Evolutionary conservation across 2,113 vertebrate species (phyloP), one percentile per base, ranked within the genome.

Genomic region (Vombatus ursinus): DNA sequence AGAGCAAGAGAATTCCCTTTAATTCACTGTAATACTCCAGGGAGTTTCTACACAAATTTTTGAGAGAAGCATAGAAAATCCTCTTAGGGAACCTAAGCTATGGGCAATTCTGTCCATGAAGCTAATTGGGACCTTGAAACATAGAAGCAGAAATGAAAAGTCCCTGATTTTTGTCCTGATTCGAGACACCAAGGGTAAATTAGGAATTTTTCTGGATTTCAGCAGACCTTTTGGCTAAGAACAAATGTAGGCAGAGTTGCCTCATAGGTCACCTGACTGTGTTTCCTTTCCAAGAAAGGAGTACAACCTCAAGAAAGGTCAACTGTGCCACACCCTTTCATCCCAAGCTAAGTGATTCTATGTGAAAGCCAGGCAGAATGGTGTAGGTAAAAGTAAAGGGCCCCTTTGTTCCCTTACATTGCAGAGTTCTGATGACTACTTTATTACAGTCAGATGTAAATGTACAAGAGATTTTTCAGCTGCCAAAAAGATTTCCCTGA

Each of bases 381-480:
- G 16, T 77, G 31, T 84, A 84, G 37, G 68, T 84, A 84, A 44
- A 84, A 44, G 68, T 44, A 84, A 84, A 84, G 19, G 19, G 37
- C 19, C n/a, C 68, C 68, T 44, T 84, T 84, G 68, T 84, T 84
- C n/a, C 37, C n/a, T 84, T 23, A 84, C 68, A 22, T 84, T 44
- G 19, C n/a, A 84, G 44, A 44, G 68, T 84, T 44, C 68, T 44
- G 16, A 44, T 84, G 7, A 44, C 68, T 53, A 94, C 48, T 97
- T 96, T 93, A 57, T 50, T 89, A 11, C 92, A 95, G 92, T 91
- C 94, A 96, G 54, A 96, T 96, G 54, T 94, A 96, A 90, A 93
- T 26, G 89, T 2, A 84, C 31, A 94, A 95, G 68, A 96, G 89
- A 28, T 94, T 26, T 54, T 77, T 96, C 89, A 93, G 68, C n/a